Evolutionary conservation across 2,797 vertebrate genomes (phyloP).

Genomic region (Acanthiza pusilla): DNA sequence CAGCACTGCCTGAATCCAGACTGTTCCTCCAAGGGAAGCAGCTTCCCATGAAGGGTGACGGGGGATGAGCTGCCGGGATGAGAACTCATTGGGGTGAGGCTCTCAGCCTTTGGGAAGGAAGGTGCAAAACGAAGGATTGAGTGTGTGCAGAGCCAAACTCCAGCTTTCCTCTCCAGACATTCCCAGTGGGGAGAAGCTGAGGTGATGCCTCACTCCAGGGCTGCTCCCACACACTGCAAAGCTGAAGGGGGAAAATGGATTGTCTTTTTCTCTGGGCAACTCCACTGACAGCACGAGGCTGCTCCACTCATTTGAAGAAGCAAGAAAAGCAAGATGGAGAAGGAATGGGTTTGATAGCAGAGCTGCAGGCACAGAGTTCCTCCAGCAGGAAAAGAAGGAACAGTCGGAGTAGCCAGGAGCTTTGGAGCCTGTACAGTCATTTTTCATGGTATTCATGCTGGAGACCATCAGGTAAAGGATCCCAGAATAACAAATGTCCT

Average conservation of each 20-base stretch:
- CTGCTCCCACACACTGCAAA: background rate
- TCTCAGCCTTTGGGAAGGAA: background rate
- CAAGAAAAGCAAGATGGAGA: background rate
- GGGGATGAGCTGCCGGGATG: background rate
- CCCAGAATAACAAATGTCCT: slow-evolving; percentile 34
- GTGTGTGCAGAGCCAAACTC: background rate
- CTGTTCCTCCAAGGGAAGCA: background rate
- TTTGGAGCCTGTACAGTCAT: background rate
- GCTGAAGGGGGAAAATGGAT: background rate
- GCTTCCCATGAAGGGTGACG: slow-evolving; percentile 1
- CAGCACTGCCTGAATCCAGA: background rate
- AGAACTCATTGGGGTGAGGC: background rate
- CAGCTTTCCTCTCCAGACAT: background rate
- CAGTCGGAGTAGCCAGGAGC: background rate
- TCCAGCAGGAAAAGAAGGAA: background rate
- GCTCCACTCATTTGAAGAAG: background rate
- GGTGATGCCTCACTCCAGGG: background rate
- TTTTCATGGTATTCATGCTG: background rate
- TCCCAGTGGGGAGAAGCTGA: background rate
- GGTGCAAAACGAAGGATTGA: background rate
- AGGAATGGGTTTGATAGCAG: background rate
- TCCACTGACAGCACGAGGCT: background rate
- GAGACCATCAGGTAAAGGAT: slow-evolving; percentile 32
- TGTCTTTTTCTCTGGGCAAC: background rate
- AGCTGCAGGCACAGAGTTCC: background rate